Conservation (phyloP, 2,113 vertebrate species). For the Struthidea cinerea region DNA sequence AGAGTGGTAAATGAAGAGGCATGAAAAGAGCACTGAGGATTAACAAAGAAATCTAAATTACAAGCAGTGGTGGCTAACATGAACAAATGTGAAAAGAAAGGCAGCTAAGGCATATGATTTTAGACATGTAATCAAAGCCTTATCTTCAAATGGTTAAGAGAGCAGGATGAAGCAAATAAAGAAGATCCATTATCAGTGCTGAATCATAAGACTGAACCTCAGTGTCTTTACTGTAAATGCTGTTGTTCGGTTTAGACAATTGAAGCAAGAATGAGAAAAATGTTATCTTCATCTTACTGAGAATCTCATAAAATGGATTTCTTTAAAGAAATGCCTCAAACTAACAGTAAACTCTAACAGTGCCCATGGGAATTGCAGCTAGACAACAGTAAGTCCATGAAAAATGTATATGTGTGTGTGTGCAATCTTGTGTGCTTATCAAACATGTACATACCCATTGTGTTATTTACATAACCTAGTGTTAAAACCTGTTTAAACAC, state of each 20-base stretch:
- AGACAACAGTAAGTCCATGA: neutral
- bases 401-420: neutral
- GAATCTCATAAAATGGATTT: neutral
- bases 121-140: neutral
- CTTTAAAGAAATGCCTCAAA: neutral
- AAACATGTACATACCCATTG: neutral
- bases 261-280: neutral
- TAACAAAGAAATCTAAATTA: neutral
- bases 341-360: neutral
- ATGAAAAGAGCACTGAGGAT: neutral
- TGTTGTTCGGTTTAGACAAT: neutral
- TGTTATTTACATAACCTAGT: neutral
- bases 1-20: neutral
- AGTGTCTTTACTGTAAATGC: neutral
- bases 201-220: neutral
- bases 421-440: accelerated
- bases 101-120: neutral
- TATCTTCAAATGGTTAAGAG: neutral
- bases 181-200: neutral
- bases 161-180: neutral
- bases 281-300: neutral
- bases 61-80: neutral
- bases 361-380: neutral
- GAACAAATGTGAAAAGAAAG: neutral
- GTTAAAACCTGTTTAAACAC: neutral